phyloP scores from a whole-genome alignment of 1,140 invertebrate genomes.

The Wasmannia auropunctata region DNA sequence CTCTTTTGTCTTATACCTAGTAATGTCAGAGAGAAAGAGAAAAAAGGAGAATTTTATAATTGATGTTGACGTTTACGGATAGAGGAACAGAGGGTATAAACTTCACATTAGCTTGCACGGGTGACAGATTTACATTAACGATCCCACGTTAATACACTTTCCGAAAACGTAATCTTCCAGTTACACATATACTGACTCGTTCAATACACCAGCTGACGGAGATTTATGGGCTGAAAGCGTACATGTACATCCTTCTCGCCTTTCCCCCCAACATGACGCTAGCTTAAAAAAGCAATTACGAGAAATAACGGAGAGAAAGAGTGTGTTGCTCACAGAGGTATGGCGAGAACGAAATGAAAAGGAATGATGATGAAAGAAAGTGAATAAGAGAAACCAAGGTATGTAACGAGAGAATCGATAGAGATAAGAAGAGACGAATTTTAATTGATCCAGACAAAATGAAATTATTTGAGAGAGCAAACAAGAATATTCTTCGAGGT shows the following conservation, averaged over 20 bases:
- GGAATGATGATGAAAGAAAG: slow-evolving; percentile 33
- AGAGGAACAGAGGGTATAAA: background rate
- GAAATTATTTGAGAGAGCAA: background rate
- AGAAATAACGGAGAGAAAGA: background rate
- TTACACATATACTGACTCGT: slow-evolving; percentile 16
- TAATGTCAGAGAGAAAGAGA: background rate
- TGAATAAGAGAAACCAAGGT: slow-evolving; percentile 24
- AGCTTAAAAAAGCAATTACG: slow-evolving; percentile 55
- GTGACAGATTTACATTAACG: slow-evolving; percentile 44
- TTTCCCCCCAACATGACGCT: background rate
- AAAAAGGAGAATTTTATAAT: background rate
- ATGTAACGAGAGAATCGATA: background rate
- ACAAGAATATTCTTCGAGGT: slow-evolving; percentile 9
- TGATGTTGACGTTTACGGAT: background rate
- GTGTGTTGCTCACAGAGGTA: background rate
- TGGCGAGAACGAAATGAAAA: slow-evolving; percentile 6
- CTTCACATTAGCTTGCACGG: background rate
- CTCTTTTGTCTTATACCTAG: background rate
- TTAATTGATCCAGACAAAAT: slow-evolving; percentile 64
- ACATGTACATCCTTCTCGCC: background rate
- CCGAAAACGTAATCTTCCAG: slow-evolving; percentile 49
- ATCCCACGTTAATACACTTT: slow-evolving; percentile 34
- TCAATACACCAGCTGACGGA: slow-evolving; percentile 47
- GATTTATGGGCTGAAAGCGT: slow-evolving; percentile 47
- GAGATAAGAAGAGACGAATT: slow-evolving; percentile 7